phyloP scores from a whole-genome alignment of 2,797 vertebrate genomes.

The Artibeus lituratus region DNA sequence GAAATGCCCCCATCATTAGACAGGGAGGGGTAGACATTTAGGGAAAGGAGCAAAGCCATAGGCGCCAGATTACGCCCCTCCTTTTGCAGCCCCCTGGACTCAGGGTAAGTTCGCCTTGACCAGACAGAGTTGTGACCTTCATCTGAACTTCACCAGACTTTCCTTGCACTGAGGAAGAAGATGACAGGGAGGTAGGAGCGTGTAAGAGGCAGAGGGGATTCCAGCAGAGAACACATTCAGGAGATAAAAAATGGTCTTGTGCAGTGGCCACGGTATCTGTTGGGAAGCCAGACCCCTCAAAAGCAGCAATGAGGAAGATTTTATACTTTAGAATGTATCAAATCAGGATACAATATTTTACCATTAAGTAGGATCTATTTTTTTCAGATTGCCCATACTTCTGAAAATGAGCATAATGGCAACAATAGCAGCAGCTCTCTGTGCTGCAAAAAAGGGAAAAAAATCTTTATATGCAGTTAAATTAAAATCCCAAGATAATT shows the following conservation, averaged over 20 bases:
- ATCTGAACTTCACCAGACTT: not conserved
- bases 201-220: not conserved
- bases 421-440: not conserved
- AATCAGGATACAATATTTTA: not conserved
- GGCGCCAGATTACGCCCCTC: not conserved
- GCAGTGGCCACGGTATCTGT: not conserved
- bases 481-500: conserved; percentile 49
- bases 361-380: not conserved
- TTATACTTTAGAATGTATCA: not conserved
- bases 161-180: not conserved
- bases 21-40: not conserved
- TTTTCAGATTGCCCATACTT: conserved; percentile 13
- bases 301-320: not conserved
- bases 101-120: not conserved
- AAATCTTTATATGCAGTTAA: not conserved
- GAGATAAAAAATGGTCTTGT: not conserved
- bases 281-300: not conserved
- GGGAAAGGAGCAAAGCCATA: not conserved
- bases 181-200: not conserved
- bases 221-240: not conserved
- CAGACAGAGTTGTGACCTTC: not conserved
- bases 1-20: not conserved
- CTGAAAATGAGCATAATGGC: not conserved
- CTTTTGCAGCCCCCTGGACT: not conserved
- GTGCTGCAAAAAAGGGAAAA: not conserved